Evolutionary conservation across 2,113 vertebrate species (phyloP), one percentile per base, ranked within the genome.

Genomic region (Nettapus auritus): DNA sequence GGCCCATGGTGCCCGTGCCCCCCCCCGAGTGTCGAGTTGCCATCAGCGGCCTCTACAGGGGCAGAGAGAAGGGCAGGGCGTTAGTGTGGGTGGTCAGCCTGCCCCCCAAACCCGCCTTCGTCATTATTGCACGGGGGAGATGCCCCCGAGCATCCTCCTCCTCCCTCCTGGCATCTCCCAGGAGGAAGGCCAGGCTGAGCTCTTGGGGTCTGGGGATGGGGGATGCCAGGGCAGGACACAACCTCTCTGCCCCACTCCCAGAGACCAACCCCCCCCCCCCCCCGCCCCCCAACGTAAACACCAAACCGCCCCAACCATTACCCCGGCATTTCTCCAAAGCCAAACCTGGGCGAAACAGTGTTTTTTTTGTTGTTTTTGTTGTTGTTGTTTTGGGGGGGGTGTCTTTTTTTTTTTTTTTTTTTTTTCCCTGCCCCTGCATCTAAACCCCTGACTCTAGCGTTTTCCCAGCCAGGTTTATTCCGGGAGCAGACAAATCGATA

Each of bases 1-100:
- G 96, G 75, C 99, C 99, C 99, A 99, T 99, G 86, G 99, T 99
- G 95, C 99, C 99, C 0, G 99, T 98, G 6, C 98, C 98, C 5
- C 98, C 98, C 98, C 5, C 98, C 98, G 68, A 98, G 97, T 46
- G 99, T 99, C 19, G 98, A 98, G 55, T 98, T 99, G 50, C 98
- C 99, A 40, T 99, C 99, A 25, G 99, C 99, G 40, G 99, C 99
- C 98, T 99, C 99, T 99, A 97, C 71, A 64, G 64, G 66, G 46
- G 85, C 80, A 70, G 77, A 70, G 64, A 93, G 44, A 77, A 88
- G 6, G 8, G 50, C n/a, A 40, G 33, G 46, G 2, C 6, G 25
- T 96, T 91, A 95, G 38, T 28, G 14, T 2, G 2, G 0, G 40
- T 6, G 46, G 55, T 19, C 22, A 83, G 25, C 42, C 6, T 20